A percentile compares a stretch with the other conserved stretches of the same genome.
phyloP scores from a whole-genome alignment of 2,113 vertebrate species.

The Cyanoramphus novaezelandiae region DNA sequence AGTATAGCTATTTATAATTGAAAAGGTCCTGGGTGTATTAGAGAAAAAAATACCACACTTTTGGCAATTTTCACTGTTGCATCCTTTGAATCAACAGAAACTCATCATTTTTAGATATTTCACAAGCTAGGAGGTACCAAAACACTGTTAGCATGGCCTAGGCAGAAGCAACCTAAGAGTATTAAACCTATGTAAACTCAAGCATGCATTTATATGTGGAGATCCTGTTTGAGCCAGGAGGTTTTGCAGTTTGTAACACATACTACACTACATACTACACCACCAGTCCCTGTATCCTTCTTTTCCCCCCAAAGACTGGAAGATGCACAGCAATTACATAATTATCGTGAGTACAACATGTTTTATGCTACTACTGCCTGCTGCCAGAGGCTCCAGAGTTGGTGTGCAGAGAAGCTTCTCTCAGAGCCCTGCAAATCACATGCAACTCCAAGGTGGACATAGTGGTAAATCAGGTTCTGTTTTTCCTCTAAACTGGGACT shows the following conservation, averaged over 20 bases:
- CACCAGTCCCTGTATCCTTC: not conserved
- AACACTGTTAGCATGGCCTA: not conserved
- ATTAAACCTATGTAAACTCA: not conserved
- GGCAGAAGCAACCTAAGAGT: not conserved
- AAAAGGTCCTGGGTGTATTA: not conserved
- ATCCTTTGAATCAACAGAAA: not conserved
- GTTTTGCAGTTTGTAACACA: not conserved
- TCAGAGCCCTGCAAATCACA: not conserved
- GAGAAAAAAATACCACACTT: not conserved
- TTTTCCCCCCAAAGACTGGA: not conserved
- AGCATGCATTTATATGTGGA: not conserved
- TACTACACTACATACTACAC: not conserved
- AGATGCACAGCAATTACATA: not conserved
- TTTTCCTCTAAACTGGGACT: not conserved
- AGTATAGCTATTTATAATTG: not conserved
- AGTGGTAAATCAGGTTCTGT: not conserved
- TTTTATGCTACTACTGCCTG: not conserved
- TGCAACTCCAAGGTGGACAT: accelerated
- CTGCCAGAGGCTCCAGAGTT: not conserved
- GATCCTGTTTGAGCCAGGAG: not conserved
- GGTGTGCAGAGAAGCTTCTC: not conserved
- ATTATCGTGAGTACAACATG: not conserved
- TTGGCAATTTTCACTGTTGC: not conserved
- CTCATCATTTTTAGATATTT: not conserved
- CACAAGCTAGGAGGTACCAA: not conserved